Conservation (phyloP, 2,888 invertebrate genomes). For the Parnassius smintheus region DNA sequence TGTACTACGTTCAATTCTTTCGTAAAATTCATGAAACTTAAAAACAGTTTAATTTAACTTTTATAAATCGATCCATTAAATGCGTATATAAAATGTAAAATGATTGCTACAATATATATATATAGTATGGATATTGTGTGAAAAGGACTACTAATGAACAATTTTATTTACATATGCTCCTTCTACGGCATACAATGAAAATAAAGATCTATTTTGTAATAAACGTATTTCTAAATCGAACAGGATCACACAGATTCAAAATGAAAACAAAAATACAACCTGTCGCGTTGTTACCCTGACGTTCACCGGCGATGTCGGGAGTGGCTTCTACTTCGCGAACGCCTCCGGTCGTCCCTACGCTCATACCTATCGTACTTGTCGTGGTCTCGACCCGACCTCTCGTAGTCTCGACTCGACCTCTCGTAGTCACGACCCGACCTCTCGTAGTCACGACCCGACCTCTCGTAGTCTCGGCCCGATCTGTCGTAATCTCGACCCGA, state of each 20-base stretch:
- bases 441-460: conserved; percentile 45
- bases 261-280: conserved; percentile 63
- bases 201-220: no score
- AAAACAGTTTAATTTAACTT: no score
- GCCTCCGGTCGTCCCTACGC: conserved; percentile 72
- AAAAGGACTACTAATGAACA: no score
- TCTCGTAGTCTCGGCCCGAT: conserved; percentile 38
- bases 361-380: conserved; percentile 64
- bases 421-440: conserved; percentile 39
- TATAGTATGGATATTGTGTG: no score
- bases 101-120: no score
- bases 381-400: conserved; percentile 36
- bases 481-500: conserved; percentile 42
- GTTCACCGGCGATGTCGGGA: conserved; percentile 70
- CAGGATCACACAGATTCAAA: conserved; percentile 24
- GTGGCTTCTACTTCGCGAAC: conserved; percentile 62
- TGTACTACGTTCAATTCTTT: no score
- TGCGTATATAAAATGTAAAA: no score
- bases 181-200: no score
- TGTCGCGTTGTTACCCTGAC: conserved; percentile 62
- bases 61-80: no score
- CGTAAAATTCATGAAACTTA: no score
- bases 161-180: no score
- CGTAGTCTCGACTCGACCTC: conserved; percentile 45
- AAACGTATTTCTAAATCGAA: conserved; percentile 3